phyloP scores from a whole-genome alignment of 1,140 invertebrate genomes.

The Neomicropteryx cornuta region DNA sequence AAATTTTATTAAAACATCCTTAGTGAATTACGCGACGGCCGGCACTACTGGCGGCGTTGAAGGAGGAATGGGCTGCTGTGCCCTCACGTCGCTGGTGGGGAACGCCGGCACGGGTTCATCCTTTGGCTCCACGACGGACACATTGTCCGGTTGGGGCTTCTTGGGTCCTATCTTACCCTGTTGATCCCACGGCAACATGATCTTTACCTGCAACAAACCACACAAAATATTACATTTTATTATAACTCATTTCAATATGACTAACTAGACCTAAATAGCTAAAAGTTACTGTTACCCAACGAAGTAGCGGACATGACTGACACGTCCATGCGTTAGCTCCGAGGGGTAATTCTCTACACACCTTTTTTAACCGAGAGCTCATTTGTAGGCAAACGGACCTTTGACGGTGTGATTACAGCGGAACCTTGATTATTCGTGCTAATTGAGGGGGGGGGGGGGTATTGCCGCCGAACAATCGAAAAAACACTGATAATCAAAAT shows the following conservation, averaged over 20 bases:
- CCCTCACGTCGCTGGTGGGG: slow-evolving; percentile 53
- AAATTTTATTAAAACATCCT: too few relatives aligned
- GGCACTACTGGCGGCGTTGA: slow-evolving; percentile 25
- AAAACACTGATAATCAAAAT: too few relatives aligned
- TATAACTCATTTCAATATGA: background rate
- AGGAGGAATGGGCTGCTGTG: slow-evolving; percentile 22
- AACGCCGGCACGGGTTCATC: slow-evolving; percentile 56
- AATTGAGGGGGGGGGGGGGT: too few relatives aligned
- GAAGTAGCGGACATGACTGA: background rate
- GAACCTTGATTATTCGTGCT: too few relatives aligned
- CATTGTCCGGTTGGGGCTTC: slow-evolving; percentile 93
- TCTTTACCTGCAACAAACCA: slow-evolving; percentile 64
- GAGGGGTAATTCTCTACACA: background rate
- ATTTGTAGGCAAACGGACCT: too few relatives aligned
- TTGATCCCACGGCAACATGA: slow-evolving; percentile 98
- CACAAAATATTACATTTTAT: slow-evolving; percentile 4
- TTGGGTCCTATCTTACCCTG: slow-evolving; percentile 96
- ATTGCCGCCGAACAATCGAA: too few relatives aligned
- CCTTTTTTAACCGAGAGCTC: slow-evolving; percentile 1
- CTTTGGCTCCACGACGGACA: slow-evolving; percentile 91
- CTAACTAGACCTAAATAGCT: background rate
- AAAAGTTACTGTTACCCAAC: background rate
- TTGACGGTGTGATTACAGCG: too few relatives aligned
- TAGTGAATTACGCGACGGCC: slow-evolving; percentile 26
- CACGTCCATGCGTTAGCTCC: background rate